Evolutionary conservation across 2,797 vertebrate genomes (phyloP).

Genomic region (Smutsia gigantea): DNA sequence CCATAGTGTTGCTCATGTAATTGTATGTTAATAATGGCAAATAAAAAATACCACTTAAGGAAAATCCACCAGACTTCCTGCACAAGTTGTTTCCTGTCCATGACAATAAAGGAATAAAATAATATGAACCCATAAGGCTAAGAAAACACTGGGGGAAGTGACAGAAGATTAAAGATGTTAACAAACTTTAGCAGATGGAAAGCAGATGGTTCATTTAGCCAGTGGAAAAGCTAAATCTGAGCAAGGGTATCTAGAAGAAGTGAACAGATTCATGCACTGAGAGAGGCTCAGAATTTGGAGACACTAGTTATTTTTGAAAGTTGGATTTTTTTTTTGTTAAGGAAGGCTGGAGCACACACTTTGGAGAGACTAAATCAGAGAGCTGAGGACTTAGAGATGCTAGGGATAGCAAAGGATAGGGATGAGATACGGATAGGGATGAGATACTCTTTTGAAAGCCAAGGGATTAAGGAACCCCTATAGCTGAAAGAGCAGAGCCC

Average conservation of each 20-base stretch:
- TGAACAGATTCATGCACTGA: neutral
- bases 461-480: neutral
- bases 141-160: constrained; percentile 9
- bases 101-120: neutral
- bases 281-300: neutral
- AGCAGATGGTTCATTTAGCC: neutral
- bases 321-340: neutral
- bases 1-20: too few relatives aligned
- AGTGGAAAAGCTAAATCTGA: constrained; percentile 13
- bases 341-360: neutral
- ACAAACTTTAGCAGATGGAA: constrained; percentile 7
- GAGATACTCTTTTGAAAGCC: neutral
- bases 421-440: neutral
- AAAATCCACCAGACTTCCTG: neutral
- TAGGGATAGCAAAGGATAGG: neutral
- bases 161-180: constrained; percentile 7
- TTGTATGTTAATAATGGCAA: too few relatives aligned
- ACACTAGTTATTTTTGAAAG: neutral
- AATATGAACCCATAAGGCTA: neutral
- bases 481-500: neutral
- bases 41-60: neutral
- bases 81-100: neutral
- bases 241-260: constrained; percentile 12
- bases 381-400: neutral
- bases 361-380: neutral